Conservation (phyloP, 1,140 invertebrate genomes). For the Pollicipes pollicipes region DNA sequence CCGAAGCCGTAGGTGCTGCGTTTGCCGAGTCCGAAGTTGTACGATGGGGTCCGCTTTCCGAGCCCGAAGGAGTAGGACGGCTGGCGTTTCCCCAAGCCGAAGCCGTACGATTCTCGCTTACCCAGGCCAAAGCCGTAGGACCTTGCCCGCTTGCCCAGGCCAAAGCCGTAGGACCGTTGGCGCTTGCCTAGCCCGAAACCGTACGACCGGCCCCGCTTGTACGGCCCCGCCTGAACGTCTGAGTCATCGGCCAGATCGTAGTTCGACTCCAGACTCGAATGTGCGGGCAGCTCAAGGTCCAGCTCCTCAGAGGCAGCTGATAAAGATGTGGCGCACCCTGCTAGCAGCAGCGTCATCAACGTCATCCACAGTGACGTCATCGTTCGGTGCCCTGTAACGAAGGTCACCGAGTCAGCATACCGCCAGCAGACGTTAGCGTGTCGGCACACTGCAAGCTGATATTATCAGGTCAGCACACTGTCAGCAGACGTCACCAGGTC, state of each 20-base stretch:
- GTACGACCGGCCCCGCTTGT: background rate
- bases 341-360: background rate
- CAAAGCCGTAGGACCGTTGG: background rate
- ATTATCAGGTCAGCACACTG: no score
- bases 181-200: background rate
- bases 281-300: background rate
- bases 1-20: background rate
- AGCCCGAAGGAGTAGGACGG: background rate
- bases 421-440: no score
- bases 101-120: background rate
- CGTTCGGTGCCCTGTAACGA: background rate
- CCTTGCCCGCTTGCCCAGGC: background rate
- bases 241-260: background rate
- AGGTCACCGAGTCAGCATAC: no score
- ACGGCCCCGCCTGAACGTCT: background rate
- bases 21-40: background rate
- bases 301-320: background rate
- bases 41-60: background rate
- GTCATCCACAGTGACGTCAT: background rate
- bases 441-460: no score
- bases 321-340: background rate
- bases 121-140: background rate
- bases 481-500: no score
- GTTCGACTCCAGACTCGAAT: background rate
- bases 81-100: background rate